Base-by-base conservation (phyloP, 2,797 vertebrate species). In the Lates japonicus region DNA sequence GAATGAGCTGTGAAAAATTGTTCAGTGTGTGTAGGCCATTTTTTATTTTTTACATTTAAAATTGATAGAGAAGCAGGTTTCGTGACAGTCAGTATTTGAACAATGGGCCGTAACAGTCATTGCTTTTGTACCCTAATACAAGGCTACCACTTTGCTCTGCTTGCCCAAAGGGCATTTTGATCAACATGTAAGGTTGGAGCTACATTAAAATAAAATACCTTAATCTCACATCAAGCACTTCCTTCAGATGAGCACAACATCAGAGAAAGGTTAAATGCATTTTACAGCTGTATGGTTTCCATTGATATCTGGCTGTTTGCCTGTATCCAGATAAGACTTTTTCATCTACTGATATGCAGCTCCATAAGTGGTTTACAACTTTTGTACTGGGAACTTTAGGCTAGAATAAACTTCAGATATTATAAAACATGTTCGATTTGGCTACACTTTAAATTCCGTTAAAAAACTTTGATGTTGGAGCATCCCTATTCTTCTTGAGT, bases 401-500 rank as follows among this genome's bases (percentile, higher is more conserved):
- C 37, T 48, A 4, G 8, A 64, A 57, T 12, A 55, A 61, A 62
- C 16, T 6, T 35, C 25, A 59, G 7, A 35, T 39, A 41, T 75
- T 46, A 3, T n/a, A 49, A 72, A 11, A 42, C 57, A 48, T 20
- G 66, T 7, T 51, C 33, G 9, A 70, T 65, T 60, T 64, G 33
- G n/a, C 41, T 51, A n/a, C 37, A n/a, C 10, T 65, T 75, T 68
- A 69, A 77, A 77, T 70, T 55, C 11, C 48, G 49, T 42, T 54
- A 37, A 58, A 61, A 74, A 70, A 64, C 11, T 67, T 73, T 76
- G 31, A 76, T 77, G 41, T 64, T 62, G 11, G n/a, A 48, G 19
- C 29, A 46, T 60, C 31, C 35, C 41, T 4, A 42, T 44, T 22
- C 54, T 52, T 42, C 7, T 3, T 17, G 33, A 22, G 13, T 66